Evolutionary conservation across 2,888 invertebrate species (phyloP).

Genomic region (Drosophila nr. perissopoda): DNA sequence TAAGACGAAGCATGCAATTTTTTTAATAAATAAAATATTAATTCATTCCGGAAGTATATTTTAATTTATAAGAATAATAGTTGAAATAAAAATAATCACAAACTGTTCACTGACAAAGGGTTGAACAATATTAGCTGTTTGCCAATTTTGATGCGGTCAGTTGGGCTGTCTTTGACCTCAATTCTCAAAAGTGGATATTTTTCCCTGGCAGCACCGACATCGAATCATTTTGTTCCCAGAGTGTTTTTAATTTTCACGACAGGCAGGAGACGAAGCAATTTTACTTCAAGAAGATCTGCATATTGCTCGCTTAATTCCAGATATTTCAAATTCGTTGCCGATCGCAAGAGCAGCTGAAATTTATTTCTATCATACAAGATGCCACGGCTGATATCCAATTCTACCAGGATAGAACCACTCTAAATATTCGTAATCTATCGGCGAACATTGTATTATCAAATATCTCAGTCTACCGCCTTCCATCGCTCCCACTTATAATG

Average conservation of each 20-base stretch:
- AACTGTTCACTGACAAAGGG: constrained; percentile 18
- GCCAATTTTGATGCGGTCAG: background rate
- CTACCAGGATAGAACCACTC: constrained; percentile 20
- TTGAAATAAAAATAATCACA: background rate
- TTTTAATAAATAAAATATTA: background rate
- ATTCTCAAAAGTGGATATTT: constrained; percentile 41
- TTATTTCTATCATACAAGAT: constrained; percentile 33
- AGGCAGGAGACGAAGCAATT: constrained; percentile 17
- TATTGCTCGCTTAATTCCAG: constrained; percentile 39
- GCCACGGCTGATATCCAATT: constrained; percentile 54
- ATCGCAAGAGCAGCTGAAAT: constrained; percentile 33
- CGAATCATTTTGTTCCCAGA: constrained; percentile 25
- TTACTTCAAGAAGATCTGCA: constrained; percentile 24
- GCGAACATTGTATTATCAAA: constrained; percentile 48
- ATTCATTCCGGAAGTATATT: background rate
- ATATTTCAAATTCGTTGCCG: constrained; percentile 35
- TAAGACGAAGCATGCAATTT: background rate
- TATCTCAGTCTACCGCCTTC: constrained; percentile 30
- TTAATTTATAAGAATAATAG: background rate
- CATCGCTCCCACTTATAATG: constrained; percentile 40
- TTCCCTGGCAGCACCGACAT: constrained; percentile 9
- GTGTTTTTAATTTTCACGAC: constrained; percentile 42
- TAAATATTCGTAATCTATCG: constrained; percentile 29
- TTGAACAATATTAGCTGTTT: too few species aligned
- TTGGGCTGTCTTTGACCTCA: constrained; percentile 17